These are phyloP conservation scores for Lithobates sylvaticus DNA, from an alignment of 2,797 vertebrate species.

Conservation along the genomic window DNA sequence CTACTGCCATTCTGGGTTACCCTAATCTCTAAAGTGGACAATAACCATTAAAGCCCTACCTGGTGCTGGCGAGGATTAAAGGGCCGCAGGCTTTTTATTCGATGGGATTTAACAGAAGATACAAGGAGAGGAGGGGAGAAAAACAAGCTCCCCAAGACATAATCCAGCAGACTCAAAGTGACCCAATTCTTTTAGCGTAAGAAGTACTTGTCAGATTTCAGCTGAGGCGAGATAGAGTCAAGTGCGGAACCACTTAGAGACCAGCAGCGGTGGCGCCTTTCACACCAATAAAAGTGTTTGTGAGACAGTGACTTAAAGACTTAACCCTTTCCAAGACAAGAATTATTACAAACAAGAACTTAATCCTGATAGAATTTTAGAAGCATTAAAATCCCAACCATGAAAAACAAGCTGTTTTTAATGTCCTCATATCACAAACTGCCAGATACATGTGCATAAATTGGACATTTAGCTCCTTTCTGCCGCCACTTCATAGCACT, in stretches of 20 bases:
- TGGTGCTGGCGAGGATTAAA: conserved; percentile 78
- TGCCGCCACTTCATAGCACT: too few species aligned
- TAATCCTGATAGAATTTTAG: too few species aligned
- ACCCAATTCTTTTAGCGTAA: conserved; percentile 77
- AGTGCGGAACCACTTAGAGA: conserved; percentile 7
- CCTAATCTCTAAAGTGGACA: conserved; percentile 84
- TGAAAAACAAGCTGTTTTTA: too few species aligned
- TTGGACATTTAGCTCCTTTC: too few species aligned
- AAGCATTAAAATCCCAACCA: too few species aligned
- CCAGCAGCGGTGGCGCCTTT: background rate
- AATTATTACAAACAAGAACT: background rate
- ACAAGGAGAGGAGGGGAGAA: conserved; percentile 76
- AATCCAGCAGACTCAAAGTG: conserved; percentile 77
- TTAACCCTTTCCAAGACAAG: conserved; percentile 6
- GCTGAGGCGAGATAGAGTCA: conserved; percentile 8
- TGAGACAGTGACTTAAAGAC: background rate
- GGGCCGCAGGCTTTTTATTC: conserved; percentile 71
- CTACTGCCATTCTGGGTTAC: conserved; percentile 70
- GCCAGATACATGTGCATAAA: too few species aligned
- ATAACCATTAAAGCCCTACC: conserved; percentile 77
- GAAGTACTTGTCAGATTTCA: conserved; percentile 64
- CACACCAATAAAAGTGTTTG: background rate
- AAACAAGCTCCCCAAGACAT: conserved; percentile 76
- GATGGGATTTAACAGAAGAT: conserved; percentile 75
- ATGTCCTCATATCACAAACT: too few species aligned